These are phyloP conservation scores for Noctua fimbriata DNA, from an alignment of 2,888 invertebrate genomes.

Conservation along the genomic window DNA sequence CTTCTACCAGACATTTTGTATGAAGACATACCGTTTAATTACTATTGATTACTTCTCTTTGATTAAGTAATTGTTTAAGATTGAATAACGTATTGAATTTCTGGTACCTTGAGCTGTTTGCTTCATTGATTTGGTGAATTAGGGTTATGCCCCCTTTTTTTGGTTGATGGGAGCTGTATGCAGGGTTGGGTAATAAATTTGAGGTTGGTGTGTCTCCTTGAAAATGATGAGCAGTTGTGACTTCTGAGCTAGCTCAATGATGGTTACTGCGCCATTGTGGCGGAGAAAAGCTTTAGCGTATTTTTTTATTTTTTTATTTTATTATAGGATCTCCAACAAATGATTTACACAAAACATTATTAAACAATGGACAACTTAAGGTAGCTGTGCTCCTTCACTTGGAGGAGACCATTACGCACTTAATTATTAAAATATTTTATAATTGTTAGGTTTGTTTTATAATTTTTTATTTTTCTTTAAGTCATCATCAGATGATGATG, in stretches of 20 bases:
- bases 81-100: constrained; percentile 51
- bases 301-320: no score
- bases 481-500: no score
- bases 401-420: no score
- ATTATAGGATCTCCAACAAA: no score
- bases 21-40: constrained; percentile 56
- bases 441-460: no score
- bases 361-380: no score
- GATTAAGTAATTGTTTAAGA: constrained; percentile 57
- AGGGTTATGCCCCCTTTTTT: constrained; percentile 45
- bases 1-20: constrained; percentile 34
- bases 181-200: neutral
- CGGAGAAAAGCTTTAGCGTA: no score
- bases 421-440: no score
- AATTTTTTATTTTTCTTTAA: no score
- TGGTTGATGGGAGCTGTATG: constrained; percentile 11
- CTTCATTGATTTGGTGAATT: constrained; percentile 31
- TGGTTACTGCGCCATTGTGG: neutral
- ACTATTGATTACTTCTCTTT: constrained; percentile 54
- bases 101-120: constrained; percentile 26
- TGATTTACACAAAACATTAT: no score
- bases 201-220: constrained; percentile 15
- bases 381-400: no score
- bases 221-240: constrained; percentile 2
- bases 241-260: neutral